Evolutionary conservation across 2,113 vertebrate species (phyloP).

Genomic region (Lepisosteus oculatus): DNA sequence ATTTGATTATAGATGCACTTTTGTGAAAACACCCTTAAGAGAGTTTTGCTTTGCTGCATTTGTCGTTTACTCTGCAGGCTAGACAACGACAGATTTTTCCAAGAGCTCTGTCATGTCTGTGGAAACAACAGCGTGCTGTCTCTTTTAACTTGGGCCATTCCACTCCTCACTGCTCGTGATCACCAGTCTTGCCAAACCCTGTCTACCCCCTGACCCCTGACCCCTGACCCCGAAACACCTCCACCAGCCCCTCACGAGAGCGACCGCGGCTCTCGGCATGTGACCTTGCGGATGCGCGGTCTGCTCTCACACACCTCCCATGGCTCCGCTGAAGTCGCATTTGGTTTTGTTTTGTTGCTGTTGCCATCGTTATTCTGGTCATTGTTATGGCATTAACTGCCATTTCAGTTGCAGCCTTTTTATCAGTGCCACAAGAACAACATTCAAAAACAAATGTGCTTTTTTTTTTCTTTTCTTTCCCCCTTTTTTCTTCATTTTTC

Average conservation of each 20-base stretch:
- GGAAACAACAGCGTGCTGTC: slow-evolving; percentile 51
- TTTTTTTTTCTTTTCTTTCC: slow-evolving; percentile 56
- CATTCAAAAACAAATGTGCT: slow-evolving; percentile 73
- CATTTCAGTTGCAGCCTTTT: slow-evolving; percentile 10
- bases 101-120: slow-evolving; percentile 1
- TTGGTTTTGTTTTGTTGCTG: slow-evolving; percentile 2
- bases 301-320: slow-evolving; percentile 43
- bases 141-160: slow-evolving; percentile 55
- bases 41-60: background rate
- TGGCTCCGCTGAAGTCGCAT: slow-evolving; percentile 42
- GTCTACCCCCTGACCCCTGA: background rate
- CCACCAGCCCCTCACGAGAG: slow-evolving; percentile 25
- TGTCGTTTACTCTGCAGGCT: background rate
- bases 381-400: slow-evolving; percentile 16
- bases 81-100: no score
- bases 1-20: no score
- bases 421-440: slow-evolving; percentile 58
- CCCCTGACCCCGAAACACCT: slow-evolving; percentile 8
- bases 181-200: slow-evolving; percentile 20
- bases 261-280: slow-evolving; percentile 28
- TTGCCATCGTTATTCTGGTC: background rate
- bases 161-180: slow-evolving; percentile 38
- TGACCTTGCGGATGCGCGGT: slow-evolving; percentile 45
- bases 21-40: no score
- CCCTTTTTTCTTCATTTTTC: slow-evolving; percentile 69